Conservation (phyloP, 2,113 vertebrate species). For the Vulpes ferrilata region DNA sequence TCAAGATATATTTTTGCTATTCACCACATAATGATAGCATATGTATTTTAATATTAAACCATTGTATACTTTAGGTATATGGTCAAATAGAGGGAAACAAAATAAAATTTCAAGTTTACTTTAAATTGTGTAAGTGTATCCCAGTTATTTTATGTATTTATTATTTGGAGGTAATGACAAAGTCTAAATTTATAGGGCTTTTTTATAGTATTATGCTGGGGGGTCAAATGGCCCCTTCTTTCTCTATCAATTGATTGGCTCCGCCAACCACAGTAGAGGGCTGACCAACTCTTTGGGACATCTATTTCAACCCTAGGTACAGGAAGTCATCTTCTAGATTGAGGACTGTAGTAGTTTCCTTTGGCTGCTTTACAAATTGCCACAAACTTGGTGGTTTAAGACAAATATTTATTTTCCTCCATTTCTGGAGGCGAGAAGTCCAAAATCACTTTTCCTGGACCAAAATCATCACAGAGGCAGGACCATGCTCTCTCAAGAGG, state of each 20-base stretch:
- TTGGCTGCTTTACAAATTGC: neutral
- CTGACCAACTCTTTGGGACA: neutral
- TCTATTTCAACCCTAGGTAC: neutral
- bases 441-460: neutral
- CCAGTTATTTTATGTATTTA: neutral
- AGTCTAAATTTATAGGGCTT: neutral
- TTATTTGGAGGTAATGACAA: neutral
- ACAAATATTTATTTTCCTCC: neutral
- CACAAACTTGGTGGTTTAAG: conserved; percentile 16
- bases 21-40: neutral
- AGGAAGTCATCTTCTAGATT: conserved; percentile 9
- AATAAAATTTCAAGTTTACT: conserved; percentile 20
- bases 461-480: neutral
- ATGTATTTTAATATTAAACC: neutral
- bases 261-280: neutral
- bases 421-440: neutral
- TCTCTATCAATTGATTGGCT: neutral
- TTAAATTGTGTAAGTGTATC: neutral
- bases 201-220: neutral
- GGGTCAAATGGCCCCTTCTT: neutral
- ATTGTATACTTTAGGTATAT: neutral
- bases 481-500: neutral
- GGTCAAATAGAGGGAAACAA: neutral
- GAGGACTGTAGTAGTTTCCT: neutral
- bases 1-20: conserved; percentile 1